phyloP scores from a whole-genome alignment of 2,888 invertebrate genomes.

The Camponotus fellah region DNA sequence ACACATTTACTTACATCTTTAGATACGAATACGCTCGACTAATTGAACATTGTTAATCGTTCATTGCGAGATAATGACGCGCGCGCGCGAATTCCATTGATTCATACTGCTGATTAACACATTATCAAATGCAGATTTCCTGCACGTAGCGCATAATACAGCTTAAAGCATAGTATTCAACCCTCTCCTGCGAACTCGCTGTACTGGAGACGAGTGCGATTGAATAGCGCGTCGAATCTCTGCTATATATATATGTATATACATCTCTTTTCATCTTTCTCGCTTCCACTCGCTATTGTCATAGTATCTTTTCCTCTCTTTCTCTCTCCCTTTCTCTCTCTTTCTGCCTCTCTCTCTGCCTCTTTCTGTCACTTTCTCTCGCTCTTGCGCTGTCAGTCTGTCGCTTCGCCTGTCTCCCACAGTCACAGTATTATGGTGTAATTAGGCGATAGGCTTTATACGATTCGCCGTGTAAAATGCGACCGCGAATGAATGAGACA shows the following conservation, averaged over 20 bases:
- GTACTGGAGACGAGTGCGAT: conserved; percentile 68
- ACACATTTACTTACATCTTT: background rate
- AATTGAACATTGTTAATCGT: conserved; percentile 39
- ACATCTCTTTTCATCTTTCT: conserved; percentile 47
- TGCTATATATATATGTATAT: conserved; percentile 26
- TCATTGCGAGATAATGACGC: background rate
- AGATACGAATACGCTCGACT: background rate
- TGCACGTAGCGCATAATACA: conserved; percentile 66
- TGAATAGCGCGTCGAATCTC: conserved; percentile 70
- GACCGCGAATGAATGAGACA: conserved; percentile 70
- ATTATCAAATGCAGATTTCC: conserved; percentile 72
- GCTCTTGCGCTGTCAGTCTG: conserved; percentile 24
- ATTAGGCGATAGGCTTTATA: conserved; percentile 79
- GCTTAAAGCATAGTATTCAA: conserved; percentile 60
- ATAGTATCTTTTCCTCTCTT: conserved; percentile 14
- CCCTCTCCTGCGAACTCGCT: conserved; percentile 24
- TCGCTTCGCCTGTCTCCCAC: background rate
- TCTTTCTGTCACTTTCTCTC: conserved; percentile 33
- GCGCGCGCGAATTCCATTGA: conserved; percentile 24
- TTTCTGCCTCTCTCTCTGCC: conserved; percentile 17
- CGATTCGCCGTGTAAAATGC: conserved; percentile 77
- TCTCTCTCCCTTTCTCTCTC: conserved; percentile 32
- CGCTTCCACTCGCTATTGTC: background rate
- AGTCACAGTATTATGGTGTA: conserved; percentile 76
- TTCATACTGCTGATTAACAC: conserved; percentile 53